Conservation (phyloP, 53 echinoderm and acorn worm species). For the Henricia sp. region DNA sequence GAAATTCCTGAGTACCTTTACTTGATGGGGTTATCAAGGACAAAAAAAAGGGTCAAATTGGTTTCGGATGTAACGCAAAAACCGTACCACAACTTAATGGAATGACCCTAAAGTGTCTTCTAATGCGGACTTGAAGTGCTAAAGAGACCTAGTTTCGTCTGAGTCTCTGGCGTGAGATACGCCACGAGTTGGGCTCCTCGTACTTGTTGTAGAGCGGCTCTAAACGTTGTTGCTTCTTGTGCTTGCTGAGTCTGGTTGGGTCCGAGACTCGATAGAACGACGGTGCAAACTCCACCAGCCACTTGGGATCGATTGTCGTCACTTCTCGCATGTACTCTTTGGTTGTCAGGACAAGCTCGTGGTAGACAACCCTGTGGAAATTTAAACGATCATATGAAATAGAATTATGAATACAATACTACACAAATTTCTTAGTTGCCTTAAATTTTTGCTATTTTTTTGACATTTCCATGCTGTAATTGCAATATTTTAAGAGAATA, state of each 20-base stretch:
- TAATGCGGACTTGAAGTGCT: background rate
- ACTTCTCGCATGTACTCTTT: constrained; percentile 99
- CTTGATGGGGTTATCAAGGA: too few species aligned
- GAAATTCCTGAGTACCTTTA: too few species aligned
- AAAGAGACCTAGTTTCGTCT: constrained; percentile 77
- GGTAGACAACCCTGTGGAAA: constrained; percentile 91
- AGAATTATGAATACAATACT: too few species aligned
- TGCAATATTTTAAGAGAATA: too few species aligned
- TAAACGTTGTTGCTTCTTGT: constrained; percentile 98
- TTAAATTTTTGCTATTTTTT: too few species aligned
- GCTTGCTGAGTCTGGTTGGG: constrained; percentile 96
- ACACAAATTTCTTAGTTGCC: too few species aligned
- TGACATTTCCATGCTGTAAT: too few species aligned
- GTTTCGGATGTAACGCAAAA: constrained; percentile 77
- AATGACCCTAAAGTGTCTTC: background rate
- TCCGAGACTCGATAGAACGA: constrained; percentile 96
- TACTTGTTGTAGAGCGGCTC: constrained; percentile 99
- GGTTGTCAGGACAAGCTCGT: constrained; percentile 98
- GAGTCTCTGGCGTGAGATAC: constrained; percentile 95
- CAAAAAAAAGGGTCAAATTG: too few species aligned
- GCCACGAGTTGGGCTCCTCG: constrained; percentile 99
- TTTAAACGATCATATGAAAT: too few species aligned
- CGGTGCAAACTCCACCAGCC: constrained; percentile 92
- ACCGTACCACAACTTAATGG: too few species aligned
- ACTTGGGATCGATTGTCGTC: constrained; percentile 95